Conservation (phyloP, 2,113 vertebrate genomes). For the Nematolebias whitei region DNA sequence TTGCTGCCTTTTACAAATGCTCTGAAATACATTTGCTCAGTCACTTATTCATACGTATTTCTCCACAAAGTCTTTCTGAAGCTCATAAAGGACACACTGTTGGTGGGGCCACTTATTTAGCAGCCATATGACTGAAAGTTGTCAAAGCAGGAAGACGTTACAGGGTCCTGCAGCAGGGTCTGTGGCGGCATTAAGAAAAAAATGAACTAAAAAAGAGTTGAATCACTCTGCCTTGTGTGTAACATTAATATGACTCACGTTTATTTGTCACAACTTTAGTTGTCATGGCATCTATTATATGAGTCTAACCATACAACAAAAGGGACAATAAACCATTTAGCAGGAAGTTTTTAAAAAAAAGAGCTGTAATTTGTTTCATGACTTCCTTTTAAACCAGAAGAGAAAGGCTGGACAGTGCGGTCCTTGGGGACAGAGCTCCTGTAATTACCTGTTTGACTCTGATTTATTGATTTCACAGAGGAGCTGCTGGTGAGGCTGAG, state of each 20-base stretch:
- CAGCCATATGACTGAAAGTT: background rate
- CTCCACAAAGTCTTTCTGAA: background rate
- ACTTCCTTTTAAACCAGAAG: background rate
- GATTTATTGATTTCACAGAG: constrained; percentile 24
- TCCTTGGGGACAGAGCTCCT: background rate
- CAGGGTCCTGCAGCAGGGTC: background rate
- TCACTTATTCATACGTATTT: background rate
- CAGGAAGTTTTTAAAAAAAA: background rate
- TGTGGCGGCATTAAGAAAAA: constrained; percentile 7
- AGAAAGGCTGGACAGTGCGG: background rate
- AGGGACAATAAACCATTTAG: background rate
- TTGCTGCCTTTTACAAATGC: constrained; percentile 4
- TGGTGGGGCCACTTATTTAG: constrained; percentile 10
- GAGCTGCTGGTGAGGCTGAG: constrained; percentile 10
- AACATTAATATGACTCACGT: background rate
- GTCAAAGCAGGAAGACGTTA: background rate
- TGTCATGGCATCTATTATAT: background rate
- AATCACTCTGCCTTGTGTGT: background rate
- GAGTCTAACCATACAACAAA: background rate
- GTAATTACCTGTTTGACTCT: constrained; percentile 31
- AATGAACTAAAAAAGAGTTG: background rate
- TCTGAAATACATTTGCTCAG: constrained; percentile 7
- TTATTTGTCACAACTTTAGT: background rate
- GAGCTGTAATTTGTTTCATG: background rate
- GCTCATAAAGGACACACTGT: background rate